Evolutionary conservation across 1,140 invertebrate genomes (phyloP).

Genomic region (Solen grandis): DNA sequence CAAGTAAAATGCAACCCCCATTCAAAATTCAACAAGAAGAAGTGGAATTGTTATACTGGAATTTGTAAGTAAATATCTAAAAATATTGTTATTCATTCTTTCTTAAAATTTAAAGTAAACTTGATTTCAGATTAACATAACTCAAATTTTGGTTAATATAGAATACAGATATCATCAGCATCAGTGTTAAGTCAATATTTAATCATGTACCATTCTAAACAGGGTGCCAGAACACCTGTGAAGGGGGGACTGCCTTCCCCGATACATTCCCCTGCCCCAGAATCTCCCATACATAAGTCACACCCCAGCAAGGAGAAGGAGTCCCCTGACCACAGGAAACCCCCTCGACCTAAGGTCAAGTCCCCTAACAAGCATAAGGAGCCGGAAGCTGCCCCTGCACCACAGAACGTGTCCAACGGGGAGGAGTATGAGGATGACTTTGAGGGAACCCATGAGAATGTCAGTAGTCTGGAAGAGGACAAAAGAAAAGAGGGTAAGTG

Average conservation of each 20-base stretch:
- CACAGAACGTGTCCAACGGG: neutral
- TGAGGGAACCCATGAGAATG: constrained; percentile 68
- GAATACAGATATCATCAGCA: too few relatives aligned
- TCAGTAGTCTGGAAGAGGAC: constrained; percentile 63
- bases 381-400: constrained; percentile 24
- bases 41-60: too few relatives aligned
- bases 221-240: too few relatives aligned
- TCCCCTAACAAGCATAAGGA: neutral
- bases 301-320: constrained; percentile 37
- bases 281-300: constrained; percentile 33
- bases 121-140: too few relatives aligned
- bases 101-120: too few relatives aligned
- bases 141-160: too few relatives aligned
- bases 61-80: too few relatives aligned
- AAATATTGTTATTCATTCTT: too few relatives aligned
- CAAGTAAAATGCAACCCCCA: too few relatives aligned
- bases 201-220: too few relatives aligned
- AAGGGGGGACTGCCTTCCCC: constrained; percentile 35
- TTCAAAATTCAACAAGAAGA: too few relatives aligned
- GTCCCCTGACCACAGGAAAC: constrained; percentile 54
- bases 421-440: constrained; percentile 69
- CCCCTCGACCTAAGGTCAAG: constrained; percentile 40
- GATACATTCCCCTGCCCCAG: constrained; percentile 11
- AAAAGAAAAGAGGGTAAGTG: constrained; percentile 38
- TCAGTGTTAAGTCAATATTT: too few relatives aligned